A percentile compares a stretch with the other conserved stretches of the same genome.
phyloP scores from a whole-genome alignment of 35 echinoderm and acorn worm species.

The Anneissia japonica region DNA sequence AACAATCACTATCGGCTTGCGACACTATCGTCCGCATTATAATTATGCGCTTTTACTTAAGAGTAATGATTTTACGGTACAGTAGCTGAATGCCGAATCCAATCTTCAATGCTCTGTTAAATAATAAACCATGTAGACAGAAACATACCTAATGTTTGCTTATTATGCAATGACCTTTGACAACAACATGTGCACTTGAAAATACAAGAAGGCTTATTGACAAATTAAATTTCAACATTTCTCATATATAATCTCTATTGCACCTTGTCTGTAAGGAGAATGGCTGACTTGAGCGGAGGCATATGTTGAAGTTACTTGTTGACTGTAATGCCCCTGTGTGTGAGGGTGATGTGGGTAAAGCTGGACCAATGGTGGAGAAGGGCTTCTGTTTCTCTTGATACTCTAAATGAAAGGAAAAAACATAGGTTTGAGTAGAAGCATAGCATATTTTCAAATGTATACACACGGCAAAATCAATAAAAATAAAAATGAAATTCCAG shows the following conservation, averaged over 20 bases:
- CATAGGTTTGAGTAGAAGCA: constrained; percentile 22
- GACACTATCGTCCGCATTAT: no score
- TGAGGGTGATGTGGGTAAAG: constrained; percentile 86
- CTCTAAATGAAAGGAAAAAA: constrained; percentile 26
- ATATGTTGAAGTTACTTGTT: constrained; percentile 37
- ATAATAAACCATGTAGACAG: background rate
- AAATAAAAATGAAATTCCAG: background rate
- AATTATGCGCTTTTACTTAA: no score
- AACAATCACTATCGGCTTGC: no score
- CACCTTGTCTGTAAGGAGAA: constrained; percentile 67
- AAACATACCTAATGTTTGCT: background rate
- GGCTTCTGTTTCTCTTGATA: constrained; percentile 82
- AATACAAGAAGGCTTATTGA: background rate
- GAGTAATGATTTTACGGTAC: no score
- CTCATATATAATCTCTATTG: background rate
- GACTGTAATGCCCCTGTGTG: constrained; percentile 42
- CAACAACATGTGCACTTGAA: background rate
- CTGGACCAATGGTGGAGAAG: constrained; percentile 86
- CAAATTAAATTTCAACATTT: background rate
- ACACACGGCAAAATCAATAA: background rate
- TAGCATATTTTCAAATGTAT: background rate
- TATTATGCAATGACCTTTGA: background rate
- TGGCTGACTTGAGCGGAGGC: constrained; percentile 39
- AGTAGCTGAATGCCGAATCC: no score
- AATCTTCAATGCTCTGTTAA: no score